Evolutionary conservation across 2,888 invertebrate genomes (phyloP), one percentile per base, ranked within the genome.

Genomic region (Luffia ferchaultella): DNA sequence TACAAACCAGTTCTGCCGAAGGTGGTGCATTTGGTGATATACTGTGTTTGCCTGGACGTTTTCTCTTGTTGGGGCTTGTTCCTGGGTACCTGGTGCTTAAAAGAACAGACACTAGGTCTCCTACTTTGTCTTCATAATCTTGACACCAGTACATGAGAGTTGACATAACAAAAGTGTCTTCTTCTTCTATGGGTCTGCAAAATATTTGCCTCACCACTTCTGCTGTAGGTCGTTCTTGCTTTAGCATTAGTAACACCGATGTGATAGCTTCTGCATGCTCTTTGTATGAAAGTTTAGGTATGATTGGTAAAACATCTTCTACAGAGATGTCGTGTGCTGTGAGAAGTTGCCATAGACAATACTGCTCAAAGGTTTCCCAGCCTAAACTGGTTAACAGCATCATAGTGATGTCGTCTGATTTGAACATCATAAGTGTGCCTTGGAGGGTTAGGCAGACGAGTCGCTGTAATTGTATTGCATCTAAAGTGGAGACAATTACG

Each of bases 321-420:
- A 96, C 88, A 50, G 95, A 92, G 67, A 97, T 93, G 70, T 96
- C 95, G 70, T 98, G 98, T 43, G 97, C 97, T 58, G 93, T 90
- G 47, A 98, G 88, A 52, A 99, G 86, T 75, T 98, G 97, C 98
- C 98, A 99, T 45, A 98, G 87, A 72, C 96, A 97, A 70, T 95
- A 92, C 75, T 99, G 98, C 73, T 98, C 98, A 62, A 97, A 95
- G 1, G 97, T 97, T 77, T 98, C 98, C 96, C 98, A 99, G 52
- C 89, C 88, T 51, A 98, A 84, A 64, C 96, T 97, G 44, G 92
- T 90, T 54, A 91, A 92, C 60, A 94, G 74, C 71, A 94, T 87
- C 43, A 89, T 85, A 52, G 89, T 88, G 45, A 94, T 86, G 51
- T 90, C 91, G 60, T 94, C 93, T 42, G 87, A 87, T 67, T 92